Percentiles rank a stretch among this genome's conserved stretches.
These are phyloP conservation scores for Heliocidaris tuberculata DNA, from an alignment of 35 echinoderm and acorn worm species.

Conservation along the genomic window DNA sequence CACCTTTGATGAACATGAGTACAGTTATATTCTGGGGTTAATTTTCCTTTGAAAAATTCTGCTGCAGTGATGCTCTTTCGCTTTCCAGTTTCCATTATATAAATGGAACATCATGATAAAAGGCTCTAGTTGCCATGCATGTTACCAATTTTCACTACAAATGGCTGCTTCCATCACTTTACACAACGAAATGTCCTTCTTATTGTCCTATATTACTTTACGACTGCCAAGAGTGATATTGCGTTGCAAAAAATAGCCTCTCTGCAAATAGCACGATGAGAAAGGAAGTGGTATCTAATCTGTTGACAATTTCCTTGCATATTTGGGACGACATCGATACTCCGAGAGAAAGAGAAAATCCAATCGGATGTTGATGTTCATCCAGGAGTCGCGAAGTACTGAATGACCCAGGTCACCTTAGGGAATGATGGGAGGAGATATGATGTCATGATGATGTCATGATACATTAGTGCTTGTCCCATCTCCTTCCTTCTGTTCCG, in stretches of 20 bases:
- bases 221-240: background rate
- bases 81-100: too few species aligned
- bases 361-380: background rate
- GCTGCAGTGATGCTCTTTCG: too few species aligned
- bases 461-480: background rate
- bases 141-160: background rate
- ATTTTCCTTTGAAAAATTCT: too few species aligned
- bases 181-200: background rate
- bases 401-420: background rate
- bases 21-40: too few species aligned
- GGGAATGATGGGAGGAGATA: background rate
- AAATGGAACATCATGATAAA: too few species aligned
- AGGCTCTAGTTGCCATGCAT: too few species aligned
- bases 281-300: slow-evolving; percentile 11
- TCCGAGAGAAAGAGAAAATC: background rate
- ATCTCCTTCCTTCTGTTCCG: background rate
- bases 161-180: background rate
- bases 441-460: slow-evolving; percentile 1
- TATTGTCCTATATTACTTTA: background rate
- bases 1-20: too few species aligned
- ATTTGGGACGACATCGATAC: background rate
- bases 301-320: background rate
- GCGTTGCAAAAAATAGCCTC: background rate
- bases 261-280: background rate
- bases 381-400: background rate